Conservation (phyloP, 1,140 invertebrate species). For the Aphaenogaster floridana region DNA sequence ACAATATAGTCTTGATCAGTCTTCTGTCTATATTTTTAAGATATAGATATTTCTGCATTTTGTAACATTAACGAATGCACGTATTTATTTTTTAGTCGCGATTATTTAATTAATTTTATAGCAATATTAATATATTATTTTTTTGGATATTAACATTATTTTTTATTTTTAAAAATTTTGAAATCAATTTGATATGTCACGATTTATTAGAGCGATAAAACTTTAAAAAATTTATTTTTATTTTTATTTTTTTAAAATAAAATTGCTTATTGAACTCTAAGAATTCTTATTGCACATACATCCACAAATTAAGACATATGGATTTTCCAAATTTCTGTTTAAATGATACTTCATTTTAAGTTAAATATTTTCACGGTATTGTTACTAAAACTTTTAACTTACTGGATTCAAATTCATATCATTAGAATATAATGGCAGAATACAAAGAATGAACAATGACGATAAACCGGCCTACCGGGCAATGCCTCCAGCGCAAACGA, state of each 20-base stretch:
- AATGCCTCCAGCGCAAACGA: slow-evolving; percentile 53
- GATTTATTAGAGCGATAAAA: neutral
- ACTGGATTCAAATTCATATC: neutral
- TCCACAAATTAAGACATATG: neutral
- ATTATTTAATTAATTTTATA: slow-evolving; percentile 10
- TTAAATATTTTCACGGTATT: neutral
- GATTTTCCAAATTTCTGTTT: neutral
- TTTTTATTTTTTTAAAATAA: neutral
- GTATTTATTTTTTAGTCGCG: neutral
- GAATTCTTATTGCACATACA: neutral
- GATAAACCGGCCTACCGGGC: slow-evolving; percentile 51
- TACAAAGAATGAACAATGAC: slow-evolving; percentile 36
- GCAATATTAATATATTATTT: neutral
- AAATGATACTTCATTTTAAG: neutral
- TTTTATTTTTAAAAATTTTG: neutral
- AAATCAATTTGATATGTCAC: neutral
- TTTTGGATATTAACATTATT: neutral
- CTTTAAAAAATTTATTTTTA: neutral
- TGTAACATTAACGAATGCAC: neutral
- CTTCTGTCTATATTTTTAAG: neutral
- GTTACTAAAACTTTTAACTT: slow-evolving; percentile 16
- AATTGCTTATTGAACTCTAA: neutral
- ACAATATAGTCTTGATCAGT: neutral
- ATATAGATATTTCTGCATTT: neutral
- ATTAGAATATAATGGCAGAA: slow-evolving; percentile 48